Base-by-base conservation (phyloP, 2,888 invertebrate species). In the Cerceris rybyensis region DNA sequence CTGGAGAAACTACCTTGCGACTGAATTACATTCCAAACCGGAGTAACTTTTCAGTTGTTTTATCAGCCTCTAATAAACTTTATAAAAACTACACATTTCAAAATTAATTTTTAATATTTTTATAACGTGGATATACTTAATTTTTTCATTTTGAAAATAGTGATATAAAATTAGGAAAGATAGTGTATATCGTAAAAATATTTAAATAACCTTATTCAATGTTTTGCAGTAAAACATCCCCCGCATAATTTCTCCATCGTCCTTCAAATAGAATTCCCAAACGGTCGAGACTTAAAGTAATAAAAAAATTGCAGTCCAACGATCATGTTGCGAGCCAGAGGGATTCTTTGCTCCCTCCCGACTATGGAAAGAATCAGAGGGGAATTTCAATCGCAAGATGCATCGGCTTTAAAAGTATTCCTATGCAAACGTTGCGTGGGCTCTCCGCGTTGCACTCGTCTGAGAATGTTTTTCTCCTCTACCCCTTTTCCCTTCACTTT, bases 311-410 rank as follows among this genome's bases (percentile, higher is more conserved):
- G 46, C 46, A 46, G 28, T 28, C 28, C 46, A 5, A 5, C 8
- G 46, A 46, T 46, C 13, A 1, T 7, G n/a, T 13, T 8, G 52
- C 14, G 52, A 52, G 52, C 11, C 8, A n/a, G 61, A 41, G 65
- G 49, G 43, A 55, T 69, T 73, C 59, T 54, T 61, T 59, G 17
- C 46, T 65, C 42, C 46, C 68, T 39, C 42, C 55, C 4, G 49
- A 11, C 16, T 42, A 46, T 49, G 39, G 67, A 68, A 67, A 54
- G 54, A 60, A 72, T 67, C 65, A 55, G 59, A 61, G 55, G 54
- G 61, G 78, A 81, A 80, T 83, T 81, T 61, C 72, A 84, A 81
- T 83, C 75, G 78, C 60, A 75, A 58, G 66, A 76, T 80, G 76
- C 69, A 65, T 80, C 71, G 74, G 64, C 68, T 73, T 78, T 80